A percentile compares a stretch with the other conserved stretches of the same genome.
Evolutionary conservation across 2,888 invertebrate genomes (phyloP).

Genomic region (Aphidoletes aphidimyza): DNA sequence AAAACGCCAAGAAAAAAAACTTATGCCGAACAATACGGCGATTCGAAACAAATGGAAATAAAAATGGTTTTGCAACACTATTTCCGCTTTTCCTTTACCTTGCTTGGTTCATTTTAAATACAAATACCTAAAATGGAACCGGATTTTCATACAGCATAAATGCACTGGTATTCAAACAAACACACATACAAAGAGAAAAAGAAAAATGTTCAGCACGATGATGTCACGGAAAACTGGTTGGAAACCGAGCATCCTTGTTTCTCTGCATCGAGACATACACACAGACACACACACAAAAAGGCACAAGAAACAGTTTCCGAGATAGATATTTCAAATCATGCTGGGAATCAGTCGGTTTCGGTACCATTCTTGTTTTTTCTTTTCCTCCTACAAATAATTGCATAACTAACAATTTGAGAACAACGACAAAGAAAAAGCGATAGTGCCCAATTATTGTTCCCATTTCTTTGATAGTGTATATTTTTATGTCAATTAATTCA

Average conservation of each 20-base stretch:
- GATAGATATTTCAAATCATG: background rate
- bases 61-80: background rate
- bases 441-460: background rate
- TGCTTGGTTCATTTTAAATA: too few relatives aligned
- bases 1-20: too few relatives aligned
- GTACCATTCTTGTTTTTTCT: too few relatives aligned
- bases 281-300: too few relatives aligned
- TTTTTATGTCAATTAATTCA: background rate
- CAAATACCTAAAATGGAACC: too few relatives aligned
- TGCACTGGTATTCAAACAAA: background rate
- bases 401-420: conserved; percentile 13
- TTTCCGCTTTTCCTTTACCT: too few relatives aligned
- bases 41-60: background rate
- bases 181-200: background rate
- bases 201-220: conserved; percentile 18
- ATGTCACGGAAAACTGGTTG: background rate
- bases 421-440: too few relatives aligned
- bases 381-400: too few relatives aligned
- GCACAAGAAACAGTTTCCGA: background rate
- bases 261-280: too few relatives aligned
- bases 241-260: too few relatives aligned
- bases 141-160: too few relatives aligned
- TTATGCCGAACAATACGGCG: too few relatives aligned
- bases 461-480: background rate
- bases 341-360: background rate